Percentiles rank a stretch among this genome's conserved stretches.
Evolutionary conservation across 2,888 invertebrate species (phyloP).

Genomic region (Drosophila villosipedis): DNA sequence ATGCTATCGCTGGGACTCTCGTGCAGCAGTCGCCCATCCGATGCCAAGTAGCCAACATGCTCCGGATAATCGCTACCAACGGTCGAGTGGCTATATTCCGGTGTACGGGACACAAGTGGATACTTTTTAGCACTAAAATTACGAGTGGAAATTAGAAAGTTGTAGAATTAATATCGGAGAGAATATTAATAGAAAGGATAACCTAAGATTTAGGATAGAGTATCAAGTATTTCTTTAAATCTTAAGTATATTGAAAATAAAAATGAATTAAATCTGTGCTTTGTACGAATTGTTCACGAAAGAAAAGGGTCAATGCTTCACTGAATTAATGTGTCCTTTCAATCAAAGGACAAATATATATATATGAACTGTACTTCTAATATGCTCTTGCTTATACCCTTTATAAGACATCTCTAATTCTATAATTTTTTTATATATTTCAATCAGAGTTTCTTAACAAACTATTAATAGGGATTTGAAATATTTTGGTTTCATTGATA

Average conservation of each 20-base stretch:
- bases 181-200: no score
- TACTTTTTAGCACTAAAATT: slow-evolving; percentile 79
- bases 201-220: rapidly evolving
- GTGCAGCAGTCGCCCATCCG: slow-evolving; percentile 73
- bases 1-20: slow-evolving; percentile 66
- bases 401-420: neutral
- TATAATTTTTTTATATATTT: neutral
- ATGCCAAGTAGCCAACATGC: slow-evolving; percentile 65
- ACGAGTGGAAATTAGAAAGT: neutral
- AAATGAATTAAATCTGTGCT: neutral
- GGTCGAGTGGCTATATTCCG: slow-evolving; percentile 77
- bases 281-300: neutral
- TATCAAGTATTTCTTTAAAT: neutral
- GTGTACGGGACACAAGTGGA: slow-evolving; percentile 72
- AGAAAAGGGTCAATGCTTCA: neutral
- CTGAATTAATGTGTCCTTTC: neutral
- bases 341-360: neutral
- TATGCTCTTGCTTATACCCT: neutral
- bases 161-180: neutral
- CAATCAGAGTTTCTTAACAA: neutral
- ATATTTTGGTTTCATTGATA: neutral
- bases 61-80: slow-evolving; percentile 79
- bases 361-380: neutral
- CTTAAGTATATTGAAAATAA: neutral
- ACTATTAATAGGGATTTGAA: neutral